Percentiles rank a stretch among this genome's conserved stretches.
These are phyloP conservation scores for Rafetus swinhoei DNA, from an alignment of 2,113 vertebrate genomes.

Conservation along the genomic window DNA sequence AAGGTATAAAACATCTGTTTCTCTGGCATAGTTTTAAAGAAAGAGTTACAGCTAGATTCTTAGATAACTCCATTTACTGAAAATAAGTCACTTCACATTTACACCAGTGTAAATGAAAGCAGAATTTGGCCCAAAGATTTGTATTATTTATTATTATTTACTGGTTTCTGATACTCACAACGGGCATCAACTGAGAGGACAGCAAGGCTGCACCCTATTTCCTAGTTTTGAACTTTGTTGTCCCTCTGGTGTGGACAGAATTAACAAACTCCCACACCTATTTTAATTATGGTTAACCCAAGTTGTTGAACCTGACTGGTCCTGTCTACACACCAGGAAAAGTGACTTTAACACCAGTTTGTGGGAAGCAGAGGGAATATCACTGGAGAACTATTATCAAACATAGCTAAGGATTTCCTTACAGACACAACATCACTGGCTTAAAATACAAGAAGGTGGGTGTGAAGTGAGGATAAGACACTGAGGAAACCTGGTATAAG, in stretches of 20 bases:
- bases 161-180: not conserved
- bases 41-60: not conserved
- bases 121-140: not conserved
- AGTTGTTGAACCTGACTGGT: not conserved
- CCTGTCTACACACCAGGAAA: not conserved
- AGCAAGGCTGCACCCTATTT: not conserved
- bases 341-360: not conserved
- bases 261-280: not conserved
- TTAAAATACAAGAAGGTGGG: not conserved
- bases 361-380: not conserved
- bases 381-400: not conserved
- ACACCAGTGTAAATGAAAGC: not conserved
- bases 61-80: not conserved
- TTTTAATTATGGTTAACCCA: not conserved
- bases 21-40: not conserved
- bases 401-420: accelerated
- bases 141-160: not conserved
- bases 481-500: not conserved
- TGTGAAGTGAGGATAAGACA: not conserved
- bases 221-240: not conserved
- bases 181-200: not conserved
- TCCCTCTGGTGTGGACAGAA: not conserved
- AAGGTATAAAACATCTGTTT: not conserved
- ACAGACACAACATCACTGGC: not conserved
- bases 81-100: not conserved